Base-by-base conservation (phyloP, 2,113 vertebrate species). In the Bufo gargarizans region DNA sequence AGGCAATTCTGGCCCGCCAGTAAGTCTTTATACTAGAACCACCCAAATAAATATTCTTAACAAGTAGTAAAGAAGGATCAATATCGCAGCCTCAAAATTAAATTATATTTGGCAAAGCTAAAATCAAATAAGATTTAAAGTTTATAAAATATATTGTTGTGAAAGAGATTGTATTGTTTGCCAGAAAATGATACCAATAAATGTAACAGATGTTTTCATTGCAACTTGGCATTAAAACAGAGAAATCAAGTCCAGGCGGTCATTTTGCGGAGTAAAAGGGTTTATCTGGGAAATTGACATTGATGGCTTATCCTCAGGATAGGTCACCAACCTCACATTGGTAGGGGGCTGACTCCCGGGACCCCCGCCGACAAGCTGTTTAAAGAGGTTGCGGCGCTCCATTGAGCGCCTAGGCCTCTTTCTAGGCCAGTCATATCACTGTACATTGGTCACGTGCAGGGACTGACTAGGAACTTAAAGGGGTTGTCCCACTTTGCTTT, bases 121-220 rank as follows among this genome's bases (percentile, higher is more conserved):
- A n/a, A 78, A 55, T 78, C 49, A 22, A 20, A 78, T 78, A 78
- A 56, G 12, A 56, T 78, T 78, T 33, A 13, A 22, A 56, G 77
- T 78, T 78, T 78, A 22, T 78, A 78, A 78, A 78, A 78, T 56
- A 78, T 56, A 78, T 78, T n/a, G 49, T 49, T 53, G 53, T 49
- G 45, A 77, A 77, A 45, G 71, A 74, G 43, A 47, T 74, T 47
- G 43, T 3, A 47, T 74, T 47, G 16, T 76, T 56, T 19, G 77
- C 77, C 77, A 78, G 6, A 53, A 49, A 53, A 12, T 78, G 19
- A 78, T 22, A 56, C 77, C 49, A 78, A 78, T 56, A 78, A 78
- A 78, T n/a, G 56, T n/a, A 53, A 78, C 77, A 78, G 77, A 56
- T 78, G 49, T 55, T 78, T 55, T 78, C 77, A 56, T 78, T 78